Base-by-base conservation (phyloP, 2,113 vertebrate species). In the Sterna hirundo region DNA sequence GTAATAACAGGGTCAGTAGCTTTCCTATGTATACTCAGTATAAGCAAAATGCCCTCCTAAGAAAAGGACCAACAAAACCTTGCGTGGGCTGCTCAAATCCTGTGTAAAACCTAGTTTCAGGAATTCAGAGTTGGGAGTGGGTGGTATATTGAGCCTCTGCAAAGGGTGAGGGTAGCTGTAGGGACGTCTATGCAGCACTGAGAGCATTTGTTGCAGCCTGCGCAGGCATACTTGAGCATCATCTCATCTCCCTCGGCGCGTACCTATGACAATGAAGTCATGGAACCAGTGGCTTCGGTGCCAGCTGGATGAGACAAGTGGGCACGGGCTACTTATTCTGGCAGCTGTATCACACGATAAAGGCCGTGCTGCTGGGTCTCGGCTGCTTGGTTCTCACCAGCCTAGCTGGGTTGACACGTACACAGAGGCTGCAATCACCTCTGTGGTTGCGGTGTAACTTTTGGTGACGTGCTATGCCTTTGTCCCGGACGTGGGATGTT, bases 1-100 rank as follows among this genome's bases (percentile, higher is more conserved):
- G 57, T 65, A 85, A 86, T 85, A 96, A 62, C 86, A 89, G 26
- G 89, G 81, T 96, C 77, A 79, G 49, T 87, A 81, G 38, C 72
- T 75, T 92, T 32, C 34, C 52, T 78, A 14, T 17, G 40, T 30
- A 76, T 93, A 69, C 62, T 64, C 52, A 76, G 40, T 12, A 47
- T 34, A 58, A 71, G 44, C 21, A 84, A 94, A 91, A 93, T 13
- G 30, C 38, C 85, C 6, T 55, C 27, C 46, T 46, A 34, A 66
- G 52, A 76, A 52, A 15, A 93, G 30, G 69, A 51, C n/a, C 61
- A 85, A 71, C 44, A 95, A 96, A 91, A 85, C 22, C 52, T 64
- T n/a, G 46, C 36, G 87, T 91, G 71, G 90, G 92, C 38, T 92
- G 84, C 64, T 88, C 36, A 78, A 75, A 89, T 38, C 57, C 94